Percentiles rank a stretch among this genome's conserved stretches.
These are phyloP conservation scores for Cyprinus carpio DNA, from an alignment of 2,113 vertebrate genomes.

Conservation along the genomic window DNA sequence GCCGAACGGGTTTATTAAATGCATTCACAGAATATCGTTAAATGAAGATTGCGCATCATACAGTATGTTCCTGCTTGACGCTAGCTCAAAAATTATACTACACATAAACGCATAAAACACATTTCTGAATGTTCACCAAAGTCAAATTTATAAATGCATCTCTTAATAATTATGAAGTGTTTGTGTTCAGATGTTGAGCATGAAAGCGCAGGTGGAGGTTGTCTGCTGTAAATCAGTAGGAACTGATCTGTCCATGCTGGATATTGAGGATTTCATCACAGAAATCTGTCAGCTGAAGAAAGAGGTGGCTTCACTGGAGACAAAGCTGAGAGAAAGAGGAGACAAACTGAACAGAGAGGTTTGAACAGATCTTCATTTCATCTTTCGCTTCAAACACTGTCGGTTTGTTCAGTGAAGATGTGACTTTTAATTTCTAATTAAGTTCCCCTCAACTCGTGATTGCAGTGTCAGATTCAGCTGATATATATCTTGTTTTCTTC, in stretches of 20 bases:
- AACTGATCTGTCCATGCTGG: no score
- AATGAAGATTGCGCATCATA: not conserved
- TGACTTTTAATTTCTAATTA: not conserved
- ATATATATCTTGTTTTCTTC: not conserved
- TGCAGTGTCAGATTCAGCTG: not conserved
- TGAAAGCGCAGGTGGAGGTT: no score
- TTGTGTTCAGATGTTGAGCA: no score
- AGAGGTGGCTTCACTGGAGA: no score
- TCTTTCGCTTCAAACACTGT: not conserved
- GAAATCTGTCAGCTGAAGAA: no score
- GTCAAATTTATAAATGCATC: not conserved
- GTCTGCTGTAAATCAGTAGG: slow-evolving; percentile 28
- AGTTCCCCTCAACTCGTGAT: not conserved
- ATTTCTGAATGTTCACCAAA: not conserved
- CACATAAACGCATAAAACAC: not conserved
- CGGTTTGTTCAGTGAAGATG: not conserved
- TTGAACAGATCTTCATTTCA: not conserved
- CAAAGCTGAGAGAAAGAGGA: no score
- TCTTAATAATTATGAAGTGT: no score
- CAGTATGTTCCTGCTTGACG: not conserved
- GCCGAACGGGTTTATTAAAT: not conserved
- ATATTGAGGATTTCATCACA: no score
- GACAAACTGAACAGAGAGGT: no score
- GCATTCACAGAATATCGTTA: no score
- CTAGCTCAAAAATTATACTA: not conserved